Evolutionary conservation across 2,797 vertebrate species (phyloP).

Genomic region (Oophaga sylvatica): DNA sequence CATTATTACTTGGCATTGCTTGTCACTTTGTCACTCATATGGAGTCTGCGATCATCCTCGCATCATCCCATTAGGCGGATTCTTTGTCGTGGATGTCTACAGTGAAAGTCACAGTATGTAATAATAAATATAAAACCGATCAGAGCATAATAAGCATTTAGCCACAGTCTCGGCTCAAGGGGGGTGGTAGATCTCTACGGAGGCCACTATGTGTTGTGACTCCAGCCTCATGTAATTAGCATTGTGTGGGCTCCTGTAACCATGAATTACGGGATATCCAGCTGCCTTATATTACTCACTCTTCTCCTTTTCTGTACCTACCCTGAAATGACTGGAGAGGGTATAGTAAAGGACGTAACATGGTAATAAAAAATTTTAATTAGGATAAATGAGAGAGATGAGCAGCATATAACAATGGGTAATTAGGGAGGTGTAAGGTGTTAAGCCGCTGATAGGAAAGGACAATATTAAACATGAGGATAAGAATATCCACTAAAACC

Average conservation of each 20-base stretch:
- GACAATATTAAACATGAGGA: not conserved
- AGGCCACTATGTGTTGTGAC: not conserved
- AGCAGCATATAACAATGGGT: slow-evolving; percentile 11
- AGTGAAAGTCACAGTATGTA: slow-evolving; percentile 10
- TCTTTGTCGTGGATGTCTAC: slow-evolving; percentile 28
- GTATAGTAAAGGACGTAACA: slow-evolving; percentile 23
- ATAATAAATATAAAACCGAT: slow-evolving; percentile 36
- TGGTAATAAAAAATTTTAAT: slow-evolving; percentile 5
- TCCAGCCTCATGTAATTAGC: slow-evolving; percentile 1
- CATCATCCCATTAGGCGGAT: slow-evolving; percentile 37
- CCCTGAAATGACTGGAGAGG: slow-evolving; percentile 23
- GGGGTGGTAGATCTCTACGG: not conserved
- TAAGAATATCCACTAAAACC: slow-evolving; percentile 14
- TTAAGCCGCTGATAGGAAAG: slow-evolving; percentile 17
- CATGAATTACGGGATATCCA: slow-evolving; percentile 23
- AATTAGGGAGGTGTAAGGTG: slow-evolving; percentile 30
- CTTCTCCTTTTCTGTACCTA: not conserved
- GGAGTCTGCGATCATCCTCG: slow-evolving; percentile 41
- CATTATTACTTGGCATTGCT: slow-evolving; percentile 48
- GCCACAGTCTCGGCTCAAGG: slow-evolving; percentile 1
- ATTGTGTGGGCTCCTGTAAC: not conserved
- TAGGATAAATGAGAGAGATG: slow-evolving; percentile 24
- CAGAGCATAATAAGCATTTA: slow-evolving; percentile 33
- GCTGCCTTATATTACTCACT: slow-evolving; percentile 13
- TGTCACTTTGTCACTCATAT: slow-evolving; percentile 50